Conservation (phyloP, 2,113 vertebrate species). For the Turnix velox region DNA sequence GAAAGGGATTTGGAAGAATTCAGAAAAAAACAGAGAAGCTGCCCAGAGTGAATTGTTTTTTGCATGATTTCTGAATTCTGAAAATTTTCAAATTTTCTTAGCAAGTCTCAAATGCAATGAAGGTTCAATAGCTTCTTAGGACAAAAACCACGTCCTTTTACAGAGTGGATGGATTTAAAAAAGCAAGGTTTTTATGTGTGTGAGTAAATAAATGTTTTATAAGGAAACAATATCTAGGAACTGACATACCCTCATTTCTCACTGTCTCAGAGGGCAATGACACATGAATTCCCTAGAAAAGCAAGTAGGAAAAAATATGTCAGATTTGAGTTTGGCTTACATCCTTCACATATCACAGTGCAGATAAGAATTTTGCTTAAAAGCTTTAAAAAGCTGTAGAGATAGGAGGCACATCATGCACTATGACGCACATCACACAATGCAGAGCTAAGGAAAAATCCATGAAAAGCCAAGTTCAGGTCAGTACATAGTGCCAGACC, state of each 20-base stretch:
- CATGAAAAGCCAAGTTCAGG: neutral
- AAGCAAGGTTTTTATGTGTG: neutral
- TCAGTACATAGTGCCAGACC: neutral
- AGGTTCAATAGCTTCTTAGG: neutral
- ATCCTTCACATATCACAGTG: neutral
- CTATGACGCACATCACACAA: too few species aligned
- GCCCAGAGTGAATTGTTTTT: neutral
- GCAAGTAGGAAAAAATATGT: neutral
- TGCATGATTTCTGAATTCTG: neutral
- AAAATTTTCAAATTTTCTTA: neutral
- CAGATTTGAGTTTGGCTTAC: neutral
- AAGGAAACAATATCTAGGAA: neutral
- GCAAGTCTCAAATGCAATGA: neutral
- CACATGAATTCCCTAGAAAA: slow-evolving; percentile 29
- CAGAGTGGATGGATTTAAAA: neutral
- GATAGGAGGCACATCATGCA: neutral
- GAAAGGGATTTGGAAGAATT: neutral
- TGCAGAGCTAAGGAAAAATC: neutral
- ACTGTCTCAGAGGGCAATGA: neutral
- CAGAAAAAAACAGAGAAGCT: neutral
- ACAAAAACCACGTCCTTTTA: neutral
- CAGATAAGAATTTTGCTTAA: neutral
- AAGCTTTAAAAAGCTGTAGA: neutral
- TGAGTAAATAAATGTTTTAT: neutral
- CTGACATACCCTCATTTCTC: neutral